Evolutionary conservation across 2,797 vertebrate genomes (phyloP).

Genomic region (Siniperca scherzeri): DNA sequence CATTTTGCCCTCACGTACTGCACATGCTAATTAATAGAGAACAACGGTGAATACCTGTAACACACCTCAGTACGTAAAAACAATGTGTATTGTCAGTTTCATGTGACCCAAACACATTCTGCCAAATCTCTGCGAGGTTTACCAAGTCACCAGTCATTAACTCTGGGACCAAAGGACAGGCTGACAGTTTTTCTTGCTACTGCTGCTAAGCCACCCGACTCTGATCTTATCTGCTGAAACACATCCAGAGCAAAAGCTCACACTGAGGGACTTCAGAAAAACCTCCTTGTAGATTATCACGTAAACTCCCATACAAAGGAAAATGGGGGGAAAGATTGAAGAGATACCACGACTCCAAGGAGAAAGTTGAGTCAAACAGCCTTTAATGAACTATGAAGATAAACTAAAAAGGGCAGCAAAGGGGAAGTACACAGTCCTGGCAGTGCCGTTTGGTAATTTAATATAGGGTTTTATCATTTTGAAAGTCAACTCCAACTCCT

Average conservation of each 20-base stretch:
- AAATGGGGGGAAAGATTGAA: background rate
- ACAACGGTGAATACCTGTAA: background rate
- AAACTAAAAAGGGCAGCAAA: background rate
- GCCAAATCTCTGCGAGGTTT: conserved; percentile 35
- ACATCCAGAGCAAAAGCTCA: conserved; percentile 21
- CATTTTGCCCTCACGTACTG: background rate
- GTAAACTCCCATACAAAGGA: background rate
- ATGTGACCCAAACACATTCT: background rate
- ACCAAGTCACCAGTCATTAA: conserved; percentile 51
- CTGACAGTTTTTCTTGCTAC: conserved; percentile 14
- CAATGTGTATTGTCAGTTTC: background rate
- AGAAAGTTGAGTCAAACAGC: background rate
- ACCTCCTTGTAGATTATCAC: conserved; percentile 8
- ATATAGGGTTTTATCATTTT: background rate
- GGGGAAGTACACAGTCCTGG: background rate
- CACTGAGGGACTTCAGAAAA: conserved; percentile 10
- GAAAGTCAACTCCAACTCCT: background rate
- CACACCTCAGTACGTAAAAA: conserved; percentile 4
- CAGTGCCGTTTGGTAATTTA: background rate
- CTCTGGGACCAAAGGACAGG: conserved; percentile 36
- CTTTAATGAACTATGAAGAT: background rate
- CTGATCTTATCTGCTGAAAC: conserved; percentile 53
- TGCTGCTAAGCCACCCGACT: conserved; percentile 3
- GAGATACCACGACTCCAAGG: background rate
- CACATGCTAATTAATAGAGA: background rate